phyloP scores from a whole-genome alignment of 2,888 invertebrate species.

The Leptogaster cylindrica region DNA sequence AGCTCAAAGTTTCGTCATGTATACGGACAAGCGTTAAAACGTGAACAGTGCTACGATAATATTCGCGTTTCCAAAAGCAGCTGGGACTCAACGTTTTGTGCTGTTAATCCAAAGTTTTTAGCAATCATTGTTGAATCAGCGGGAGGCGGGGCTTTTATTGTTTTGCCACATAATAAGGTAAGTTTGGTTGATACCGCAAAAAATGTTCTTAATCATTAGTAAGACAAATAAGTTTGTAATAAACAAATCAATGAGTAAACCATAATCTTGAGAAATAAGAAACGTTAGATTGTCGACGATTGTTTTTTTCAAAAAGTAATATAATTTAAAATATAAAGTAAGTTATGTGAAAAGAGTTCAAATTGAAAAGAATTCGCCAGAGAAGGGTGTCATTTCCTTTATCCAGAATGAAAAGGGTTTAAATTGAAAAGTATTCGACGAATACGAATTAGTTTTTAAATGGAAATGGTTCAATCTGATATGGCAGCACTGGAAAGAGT shows the following conservation, averaged over 20 bases:
- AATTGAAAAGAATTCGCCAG: too few relatives aligned
- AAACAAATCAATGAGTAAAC: neutral
- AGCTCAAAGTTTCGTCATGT: constrained; percentile 98
- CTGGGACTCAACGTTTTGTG: constrained; percentile 98
- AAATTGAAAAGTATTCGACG: too few relatives aligned
- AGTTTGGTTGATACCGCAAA: neutral
- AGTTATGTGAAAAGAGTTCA: too few relatives aligned
- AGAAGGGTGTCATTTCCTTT: too few relatives aligned
- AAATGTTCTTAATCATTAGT: neutral
- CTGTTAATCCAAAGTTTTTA: constrained; percentile 96
- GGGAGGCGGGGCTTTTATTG: constrained; percentile 95
- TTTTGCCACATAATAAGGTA: constrained; percentile 91
- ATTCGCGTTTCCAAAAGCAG: constrained; percentile 96
- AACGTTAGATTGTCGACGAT: too few relatives aligned
- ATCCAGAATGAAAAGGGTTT: too few relatives aligned
- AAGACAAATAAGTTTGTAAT: neutral
- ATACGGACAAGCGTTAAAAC: constrained; percentile 81
- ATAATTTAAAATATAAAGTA: too few relatives aligned
- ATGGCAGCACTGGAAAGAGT: too few relatives aligned
- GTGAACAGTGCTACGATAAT: constrained; percentile 98
- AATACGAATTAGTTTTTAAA: too few relatives aligned
- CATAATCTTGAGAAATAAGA: too few relatives aligned
- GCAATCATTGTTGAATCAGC: constrained; percentile 97
- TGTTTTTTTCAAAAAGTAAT: too few relatives aligned
- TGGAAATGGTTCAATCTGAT: too few relatives aligned